A percentile compares a stretch with the other conserved stretches of the same genome.
phyloP scores from a whole-genome alignment of 2,797 vertebrate genomes.

The Peromyscus melanophrys region DNA sequence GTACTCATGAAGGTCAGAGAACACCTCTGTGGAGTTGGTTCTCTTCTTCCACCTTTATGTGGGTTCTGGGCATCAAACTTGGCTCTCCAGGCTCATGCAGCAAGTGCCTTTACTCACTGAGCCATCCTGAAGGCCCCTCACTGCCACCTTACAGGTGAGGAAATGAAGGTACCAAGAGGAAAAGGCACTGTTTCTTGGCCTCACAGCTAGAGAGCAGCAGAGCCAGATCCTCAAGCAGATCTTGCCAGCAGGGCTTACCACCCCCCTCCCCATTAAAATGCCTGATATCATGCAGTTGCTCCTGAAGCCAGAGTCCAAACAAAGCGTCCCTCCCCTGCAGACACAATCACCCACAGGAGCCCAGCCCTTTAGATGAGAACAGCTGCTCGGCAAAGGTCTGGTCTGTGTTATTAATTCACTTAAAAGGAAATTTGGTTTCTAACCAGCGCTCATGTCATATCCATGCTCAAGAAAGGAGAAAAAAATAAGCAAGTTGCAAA shows the following conservation, averaged over 20 bases:
- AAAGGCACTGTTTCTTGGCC: background rate
- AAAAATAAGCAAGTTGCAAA: slow-evolving; percentile 45
- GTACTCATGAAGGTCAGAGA: background rate
- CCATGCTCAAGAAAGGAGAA: slow-evolving; percentile 51
- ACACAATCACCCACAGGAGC: slow-evolving; percentile 51
- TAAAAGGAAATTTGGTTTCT: slow-evolving; percentile 79
- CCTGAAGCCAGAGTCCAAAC: background rate
- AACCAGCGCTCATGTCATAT: slow-evolving; percentile 70
- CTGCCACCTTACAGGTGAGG: background rate
- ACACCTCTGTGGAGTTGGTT: background rate
- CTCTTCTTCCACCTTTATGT: background rate
- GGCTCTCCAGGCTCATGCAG: background rate
- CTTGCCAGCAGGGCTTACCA: background rate
- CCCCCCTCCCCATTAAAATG: background rate
- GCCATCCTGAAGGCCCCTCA: background rate
- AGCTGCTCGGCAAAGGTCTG: slow-evolving; percentile 75
- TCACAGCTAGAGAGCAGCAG: background rate
- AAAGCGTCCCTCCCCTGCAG: slow-evolving; percentile 51
- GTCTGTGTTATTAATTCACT: slow-evolving; percentile 77
- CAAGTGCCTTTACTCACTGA: background rate
- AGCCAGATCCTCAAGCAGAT: background rate
- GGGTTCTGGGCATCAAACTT: background rate
- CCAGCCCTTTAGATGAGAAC: slow-evolving; percentile 62
- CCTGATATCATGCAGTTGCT: slow-evolving; percentile 11
- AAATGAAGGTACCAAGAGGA: background rate